A percentile compares a stretch with the other conserved stretches of the same genome.
Evolutionary conservation across 2,113 vertebrate genomes (phyloP).

Genomic region (Myanophis thanlyinensis): DNA sequence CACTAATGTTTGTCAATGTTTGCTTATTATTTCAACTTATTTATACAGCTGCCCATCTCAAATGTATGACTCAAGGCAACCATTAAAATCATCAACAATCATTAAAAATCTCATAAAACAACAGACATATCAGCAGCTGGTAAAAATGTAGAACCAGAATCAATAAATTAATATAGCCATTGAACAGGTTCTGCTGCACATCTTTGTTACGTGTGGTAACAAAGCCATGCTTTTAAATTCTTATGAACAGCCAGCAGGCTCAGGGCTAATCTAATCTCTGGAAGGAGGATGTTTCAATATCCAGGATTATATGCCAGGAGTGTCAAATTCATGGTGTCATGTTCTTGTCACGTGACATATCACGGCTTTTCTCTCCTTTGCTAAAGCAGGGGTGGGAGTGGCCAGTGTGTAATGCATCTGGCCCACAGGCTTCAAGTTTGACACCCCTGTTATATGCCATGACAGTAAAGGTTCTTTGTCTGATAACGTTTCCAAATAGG

Average conservation of each 20-base stretch:
- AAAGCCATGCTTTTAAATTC: not conserved
- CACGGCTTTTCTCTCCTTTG: too few species aligned
- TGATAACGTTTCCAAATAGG: not conserved
- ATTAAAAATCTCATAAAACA: not conserved
- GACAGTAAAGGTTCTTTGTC: not conserved
- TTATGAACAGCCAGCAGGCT: not conserved
- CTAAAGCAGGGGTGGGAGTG: too few species aligned
- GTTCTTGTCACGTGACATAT: too few species aligned
- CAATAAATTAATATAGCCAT: not conserved
- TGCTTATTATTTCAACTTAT: not conserved
- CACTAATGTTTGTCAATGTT: not conserved
- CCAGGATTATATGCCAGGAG: too few species aligned
- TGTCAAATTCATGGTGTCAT: too few species aligned
- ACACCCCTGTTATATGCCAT: too few species aligned
- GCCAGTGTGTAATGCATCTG: too few species aligned
- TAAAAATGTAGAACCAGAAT: not conserved
- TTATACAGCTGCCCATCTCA: not conserved
- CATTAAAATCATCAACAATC: too few species aligned
- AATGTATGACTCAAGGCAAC: not conserved
- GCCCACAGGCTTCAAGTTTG: too few species aligned
- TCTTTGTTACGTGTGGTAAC: not conserved
- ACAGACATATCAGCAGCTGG: not conserved
- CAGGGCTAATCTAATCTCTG: not conserved
- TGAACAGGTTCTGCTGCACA: not conserved
- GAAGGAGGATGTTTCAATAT: not conserved